Percentiles rank a stretch among this genome's conserved stretches.
Conservation (phyloP, 2,113 vertebrate genomes). For the Gymnogyps californianus region DNA sequence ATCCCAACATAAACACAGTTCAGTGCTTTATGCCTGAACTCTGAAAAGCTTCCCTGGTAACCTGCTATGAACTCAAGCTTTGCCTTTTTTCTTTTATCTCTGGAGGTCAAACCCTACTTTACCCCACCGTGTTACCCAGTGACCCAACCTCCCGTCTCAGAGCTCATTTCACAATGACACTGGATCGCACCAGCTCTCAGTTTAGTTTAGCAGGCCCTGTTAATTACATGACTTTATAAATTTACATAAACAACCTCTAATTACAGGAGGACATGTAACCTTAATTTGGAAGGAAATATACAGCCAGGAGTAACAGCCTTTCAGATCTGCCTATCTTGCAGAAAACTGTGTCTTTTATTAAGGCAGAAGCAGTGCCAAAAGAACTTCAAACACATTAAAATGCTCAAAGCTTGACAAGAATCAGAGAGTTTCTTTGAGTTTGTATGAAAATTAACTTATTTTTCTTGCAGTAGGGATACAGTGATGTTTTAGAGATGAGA, state of each 20-base stretch:
- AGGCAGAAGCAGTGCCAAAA: neutral
- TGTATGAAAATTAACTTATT: neutral
- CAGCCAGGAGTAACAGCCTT: neutral
- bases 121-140: neutral
- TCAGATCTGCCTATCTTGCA: neutral
- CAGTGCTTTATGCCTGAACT: neutral
- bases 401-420: neutral
- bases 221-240: neutral
- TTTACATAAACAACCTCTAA: neutral
- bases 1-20: neutral
- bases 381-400: neutral
- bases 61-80: neutral
- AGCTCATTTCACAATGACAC: neutral
- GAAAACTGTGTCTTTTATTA: neutral
- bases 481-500: neutral
- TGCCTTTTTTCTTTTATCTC: neutral
- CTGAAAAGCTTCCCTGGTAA: neutral
- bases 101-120: neutral
- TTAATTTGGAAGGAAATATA: neutral
- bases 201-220: neutral
- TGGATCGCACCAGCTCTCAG: neutral
- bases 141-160: neutral
- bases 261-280: neutral
- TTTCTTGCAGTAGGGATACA: neutral
- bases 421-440: neutral